phyloP scores from a whole-genome alignment of 2,888 invertebrate genomes.

The Aporophyla nigra region DNA sequence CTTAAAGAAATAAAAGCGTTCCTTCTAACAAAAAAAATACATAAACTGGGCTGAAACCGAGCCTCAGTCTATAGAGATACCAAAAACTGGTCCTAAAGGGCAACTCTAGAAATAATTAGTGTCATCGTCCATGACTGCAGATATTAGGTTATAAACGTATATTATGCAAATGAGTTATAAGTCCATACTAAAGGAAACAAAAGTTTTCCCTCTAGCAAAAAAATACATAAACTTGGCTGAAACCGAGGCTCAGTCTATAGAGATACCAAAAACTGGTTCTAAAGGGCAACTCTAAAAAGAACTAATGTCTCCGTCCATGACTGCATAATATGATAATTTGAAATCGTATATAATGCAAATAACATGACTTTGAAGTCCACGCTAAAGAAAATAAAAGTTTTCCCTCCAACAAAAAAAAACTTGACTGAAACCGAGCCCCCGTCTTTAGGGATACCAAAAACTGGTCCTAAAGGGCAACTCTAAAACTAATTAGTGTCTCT shows the following conservation, averaged over 20 bases:
- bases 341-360: background rate
- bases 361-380: too few relatives aligned
- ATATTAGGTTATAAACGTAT: conserved; percentile 39
- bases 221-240: too few relatives aligned
- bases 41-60: background rate
- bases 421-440: background rate
- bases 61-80: background rate
- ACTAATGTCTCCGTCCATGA: conserved; percentile 46
- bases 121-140: conserved; percentile 44
- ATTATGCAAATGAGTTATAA: too few relatives aligned
- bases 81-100: conserved; percentile 11
- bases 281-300: conserved; percentile 31
- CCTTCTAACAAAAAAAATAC: too few relatives aligned
- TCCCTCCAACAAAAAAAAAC: too few relatives aligned
- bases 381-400: background rate
- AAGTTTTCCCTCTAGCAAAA: background rate
- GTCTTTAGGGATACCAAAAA: conserved; percentile 18
- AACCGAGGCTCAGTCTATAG: background rate
- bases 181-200: background rate
- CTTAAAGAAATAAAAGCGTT: background rate
- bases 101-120: conserved; percentile 46
- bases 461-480: conserved; percentile 9
- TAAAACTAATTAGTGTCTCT: conserved; percentile 48
- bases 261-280: conserved; percentile 15
- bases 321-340: conserved; percentile 49